Evolutionary conservation across 1,140 invertebrate genomes (phyloP), one percentile per base, ranked within the genome.

Genomic region (Drosophila aff.): DNA sequence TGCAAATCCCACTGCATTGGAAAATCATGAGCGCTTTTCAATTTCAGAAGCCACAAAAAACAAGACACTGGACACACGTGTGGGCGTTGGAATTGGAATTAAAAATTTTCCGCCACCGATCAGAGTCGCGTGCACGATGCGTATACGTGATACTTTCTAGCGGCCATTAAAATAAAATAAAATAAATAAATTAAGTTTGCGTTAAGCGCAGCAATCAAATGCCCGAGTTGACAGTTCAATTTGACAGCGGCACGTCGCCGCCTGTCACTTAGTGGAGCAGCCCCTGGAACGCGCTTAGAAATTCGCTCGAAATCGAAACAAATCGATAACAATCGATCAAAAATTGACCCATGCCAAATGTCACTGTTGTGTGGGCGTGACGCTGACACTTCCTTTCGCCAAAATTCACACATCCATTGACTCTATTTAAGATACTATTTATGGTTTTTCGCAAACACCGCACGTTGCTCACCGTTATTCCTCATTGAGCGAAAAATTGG

Each of bases 141-240:
- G 84, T 89, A 84, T 90, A 89, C 84, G 84, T 89, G 84, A 28
- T 69, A 81, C 84, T 87, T 87, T 87, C 84, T 89, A 89, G 84
- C 65, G 69, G 59, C 66, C 73, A 46, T 84, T 83, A 83, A 83
- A 78, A 78, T 79, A 76, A 77, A 46, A 80, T 83, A 83, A 83
- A 78, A 81, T 79, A 77, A 77, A 67, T 82, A 82, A 77, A 77
- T 76, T 82, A 82, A 77, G 80, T 55, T 77, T 60, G 58, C 81
- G 77, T 75, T 71, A 75, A 78, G 81, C 64, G 44, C 38, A 53
- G 28, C 60, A 40, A 73, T 68, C 73, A 84, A 85, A 62, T 81
- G 78, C 21, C 52, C 67, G 40, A 71, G 46, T 65, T 69, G 72
- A 81, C 69, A 65, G 53, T 62, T 64, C 47, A 62, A 11, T 44